Conservation (phyloP, 2,797 vertebrate genomes). For the Neolamprologus multifasciatus region DNA sequence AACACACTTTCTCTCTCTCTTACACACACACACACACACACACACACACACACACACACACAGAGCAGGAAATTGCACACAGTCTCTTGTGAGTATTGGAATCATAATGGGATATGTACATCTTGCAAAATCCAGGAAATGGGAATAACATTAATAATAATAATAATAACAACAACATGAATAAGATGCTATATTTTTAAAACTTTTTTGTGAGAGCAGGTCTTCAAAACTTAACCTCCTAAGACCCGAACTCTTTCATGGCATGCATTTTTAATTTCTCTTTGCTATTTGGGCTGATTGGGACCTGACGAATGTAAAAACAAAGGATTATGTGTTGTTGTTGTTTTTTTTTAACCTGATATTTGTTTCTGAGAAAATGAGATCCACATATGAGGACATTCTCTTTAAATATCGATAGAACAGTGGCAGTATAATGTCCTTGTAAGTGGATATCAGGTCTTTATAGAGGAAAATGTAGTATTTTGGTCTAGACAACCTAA, state of each 20-base stretch:
- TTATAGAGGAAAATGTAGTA: background rate
- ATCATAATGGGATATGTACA: background rate
- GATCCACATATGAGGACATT: background rate
- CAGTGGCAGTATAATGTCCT: background rate
- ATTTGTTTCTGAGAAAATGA: background rate
- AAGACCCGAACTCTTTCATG: background rate
- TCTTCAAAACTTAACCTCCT: background rate
- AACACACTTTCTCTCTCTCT: background rate
- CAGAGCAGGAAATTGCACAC: background rate
- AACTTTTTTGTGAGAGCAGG: background rate
- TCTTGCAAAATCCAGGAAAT: background rate
- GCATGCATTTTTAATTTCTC: background rate
- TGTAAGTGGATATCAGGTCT: background rate
- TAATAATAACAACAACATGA: background rate
- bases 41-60: background rate
- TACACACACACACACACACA: background rate
- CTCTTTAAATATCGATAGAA: background rate
- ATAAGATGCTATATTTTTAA: background rate
- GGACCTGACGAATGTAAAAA: background rate
- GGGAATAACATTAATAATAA: background rate
- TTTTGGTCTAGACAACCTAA: background rate
- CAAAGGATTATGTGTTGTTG: background rate
- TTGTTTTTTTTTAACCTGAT: background rate
- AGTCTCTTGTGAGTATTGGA: conserved; percentile 5
- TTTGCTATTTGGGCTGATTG: background rate